Base-by-base conservation (phyloP, 1,140 invertebrate species). In the Ceratosolen solmsi region DNA sequence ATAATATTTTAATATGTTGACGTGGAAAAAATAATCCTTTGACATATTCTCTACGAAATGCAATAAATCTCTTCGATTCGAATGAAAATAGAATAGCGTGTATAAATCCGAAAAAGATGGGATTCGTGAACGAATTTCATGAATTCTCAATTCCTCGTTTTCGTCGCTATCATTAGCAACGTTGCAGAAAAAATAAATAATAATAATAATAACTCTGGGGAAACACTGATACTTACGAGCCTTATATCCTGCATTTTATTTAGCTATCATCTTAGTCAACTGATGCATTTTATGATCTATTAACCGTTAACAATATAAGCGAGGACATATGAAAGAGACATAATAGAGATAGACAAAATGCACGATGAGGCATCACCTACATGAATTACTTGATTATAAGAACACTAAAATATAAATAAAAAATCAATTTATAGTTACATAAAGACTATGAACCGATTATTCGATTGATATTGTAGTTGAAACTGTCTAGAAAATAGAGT, bases 1-100 rank as follows among this genome's bases (percentile, higher is more conserved):
- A 63, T 63, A 20, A 63, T 33, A 63, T 63, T 63, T 63, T 36
- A 63, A 30, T 63, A 20, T 27, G 13, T 63, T 63, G 27, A 63
- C 13, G 27, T 17, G 15, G 17, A 33, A 11, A 63, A 63, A 63
- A 63, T 33, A 63, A 63, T 63, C 4, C 25, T 63, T 63, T 17
- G 25, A 2, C 30, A 33, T 63, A 33, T 63, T 11, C 13, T 33
- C 5, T 1, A 33, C 27, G 33, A 63, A 2, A 17, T 63, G 1
- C 30, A 33, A 63, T 60, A 63, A 63, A 63, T 63, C 27, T 15
- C 17, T 63, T 25, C 4, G 5, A 60, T 11, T 13, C 20, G 13
- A 33, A 33, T 25, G 3, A 63, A 63, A 63, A 33, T 27, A 63
- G 17, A 17, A 63, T 63, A 4, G 4, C 13, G 5, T 36, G 30